Base-by-base conservation (phyloP, 2,888 invertebrate genomes). In the Oligia fasciuncula region DNA sequence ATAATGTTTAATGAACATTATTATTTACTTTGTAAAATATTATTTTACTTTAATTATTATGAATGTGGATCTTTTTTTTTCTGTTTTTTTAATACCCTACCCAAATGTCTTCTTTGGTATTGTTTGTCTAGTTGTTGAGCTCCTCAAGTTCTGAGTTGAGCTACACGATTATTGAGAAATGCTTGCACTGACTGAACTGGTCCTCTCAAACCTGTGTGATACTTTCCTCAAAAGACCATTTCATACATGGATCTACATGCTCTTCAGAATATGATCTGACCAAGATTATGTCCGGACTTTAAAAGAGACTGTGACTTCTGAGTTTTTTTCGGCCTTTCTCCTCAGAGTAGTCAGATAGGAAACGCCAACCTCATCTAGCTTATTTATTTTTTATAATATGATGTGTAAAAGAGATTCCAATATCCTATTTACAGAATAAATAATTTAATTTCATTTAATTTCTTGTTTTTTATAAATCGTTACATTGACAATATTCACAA, bases 401-500 rank as follows among this genome's bases (percentile, higher is more conserved):
- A 57, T 0, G 9, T 23, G 23, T 23, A 11, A 57, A 23, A 57
- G 9, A 57, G 23, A 57, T 57, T 57, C 57, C 23, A 9, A 23
- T 9, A 23, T 57, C 9, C 3, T 57, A 57, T 57, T 57, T 23
- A 57, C 57, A 57, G 23, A 23, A 57, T 57, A 23, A 23, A 11
- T 57, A 57, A 57, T 57, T 57, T 57, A 11, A 57, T 57, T 57
- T 11, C 13, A 62, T 62, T 46, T 8, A 0, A 19, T 19, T 29
- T 46, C 35, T 35, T 67, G 19, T n/a, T 46, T 35, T 19, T 40
- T 14, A 40, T 11, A n/a, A 54, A n/a, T 35, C 3, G 3, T 17
- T 14, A 40, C 23, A 54, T 40, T 70, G 5, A 57, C 17, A 40
- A 68, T n/a, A 60, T 57, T 49, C 35, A 51, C 1, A 83, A 80